Evolutionary conservation across 2,113 vertebrate species (phyloP), one percentile per base, ranked within the genome.

Genomic region (Propithecus coquereli): DNA sequence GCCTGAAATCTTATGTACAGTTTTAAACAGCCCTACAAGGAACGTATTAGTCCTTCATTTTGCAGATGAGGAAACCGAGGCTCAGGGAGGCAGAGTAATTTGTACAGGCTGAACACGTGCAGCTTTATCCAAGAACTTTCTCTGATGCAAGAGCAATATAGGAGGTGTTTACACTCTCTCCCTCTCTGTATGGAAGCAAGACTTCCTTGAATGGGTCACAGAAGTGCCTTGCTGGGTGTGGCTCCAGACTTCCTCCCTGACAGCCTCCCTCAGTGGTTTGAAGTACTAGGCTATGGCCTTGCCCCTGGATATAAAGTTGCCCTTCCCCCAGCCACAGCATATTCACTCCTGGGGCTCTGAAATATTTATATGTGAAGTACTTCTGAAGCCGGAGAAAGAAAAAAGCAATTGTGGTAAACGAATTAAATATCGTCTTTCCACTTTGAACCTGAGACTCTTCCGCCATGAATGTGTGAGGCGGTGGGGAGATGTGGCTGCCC

Each of bases 341-440:
- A 8, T 40, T 89, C 32, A 9, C 32, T 57, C 77, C 45, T 17
- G 59, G 50, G 47, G 66, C 32, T 47, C 20, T 92, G 77, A 83
- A 96, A 73, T 90, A 87, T 76, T 91, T 61, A 66, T 73, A 30
- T 6, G n/a, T 73, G 63, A 83, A 94, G 22, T 63, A 70, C 63
- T 94, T 93, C 20, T 43, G 89, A 84, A 93, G 52, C 61, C 30
- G 50, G 76, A 77, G 65, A 79, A 95, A 85, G 61, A 59, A 87
- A 94, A 89, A 87, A 79, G 83, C 65, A 77, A 34, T 52, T 11
- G 32, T 7, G 74, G 91, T 8, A 13, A 91, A 37, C 84, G 88
- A 73, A 94, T 88, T 68, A 94, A 76, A 79, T 61, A 17, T 43
- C 8, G 1, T 4, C 11, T 91, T 83, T 84, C 37, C 37, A 76